Base-by-base conservation (phyloP, 35 echinoderm and acorn worm genomes). In the Lytechinus variegatus region DNA sequence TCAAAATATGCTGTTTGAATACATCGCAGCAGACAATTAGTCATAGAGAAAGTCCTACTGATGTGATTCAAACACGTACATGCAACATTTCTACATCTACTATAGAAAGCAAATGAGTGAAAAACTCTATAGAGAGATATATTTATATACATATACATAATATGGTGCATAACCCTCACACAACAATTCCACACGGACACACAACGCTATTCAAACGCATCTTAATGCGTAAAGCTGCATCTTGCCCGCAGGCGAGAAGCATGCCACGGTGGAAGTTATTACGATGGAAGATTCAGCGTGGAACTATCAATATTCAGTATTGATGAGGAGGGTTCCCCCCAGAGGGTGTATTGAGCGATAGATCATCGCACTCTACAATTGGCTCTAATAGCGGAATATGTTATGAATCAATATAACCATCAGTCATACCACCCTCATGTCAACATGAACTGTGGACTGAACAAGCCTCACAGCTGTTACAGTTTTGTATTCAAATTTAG, bases 231-330 rank as follows among this genome's bases (percentile, higher is more conserved):
- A 90, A 19, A 28, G 33, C 27, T 33, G 13, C 7, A 54, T 90
- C 29, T 12, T 51, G 29, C 88, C 88, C 52, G 16, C 52, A 44
- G 88, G 88, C 29, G 28, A 90, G 88, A 33, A 44, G 27, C 27
- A 44, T 90, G 88, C 88, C 88, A 90, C 88, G 88, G 28, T 90
- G 88, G 88, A 44, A 90, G 88, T 90, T 90, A 54, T 90, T 90
- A 90, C 88, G 88, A 44, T 9, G 88, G n/a, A 44, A 21, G 52
- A 29, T 90, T 90, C 88, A 21, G 88, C 88, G 88, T 90, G 88
- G 88, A 79, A 79, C 66, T 79, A 79, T 79, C 66, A 79, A 79
- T 79, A 79, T 79, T 79, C 66, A n/a, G 66, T 79, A 79, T 79
- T 79, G 66, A 79, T 79, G 66, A 79, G 66, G 66, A 79, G 66